Percentiles rank a stretch among this genome's conserved stretches.
phyloP scores from a whole-genome alignment of 2,113 vertebrate genomes.

The Tragelaphus buxtoni region DNA sequence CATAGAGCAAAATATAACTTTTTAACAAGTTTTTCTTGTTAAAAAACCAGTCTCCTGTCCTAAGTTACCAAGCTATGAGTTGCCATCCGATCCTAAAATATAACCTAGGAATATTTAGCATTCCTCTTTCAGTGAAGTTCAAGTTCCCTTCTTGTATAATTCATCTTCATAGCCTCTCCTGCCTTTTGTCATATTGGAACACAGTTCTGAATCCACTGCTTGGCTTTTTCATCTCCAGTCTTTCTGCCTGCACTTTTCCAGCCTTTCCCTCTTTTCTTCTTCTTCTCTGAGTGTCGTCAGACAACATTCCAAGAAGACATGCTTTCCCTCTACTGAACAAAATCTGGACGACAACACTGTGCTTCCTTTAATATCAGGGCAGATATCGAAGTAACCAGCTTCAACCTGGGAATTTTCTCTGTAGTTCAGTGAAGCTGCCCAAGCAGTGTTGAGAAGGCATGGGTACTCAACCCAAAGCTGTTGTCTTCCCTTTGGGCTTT shows the following conservation, averaged over 20 bases:
- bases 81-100: background rate
- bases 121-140: background rate
- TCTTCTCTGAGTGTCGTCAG: background rate
- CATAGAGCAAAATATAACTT: background rate
- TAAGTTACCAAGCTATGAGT: background rate
- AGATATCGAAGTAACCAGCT: background rate
- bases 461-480: background rate
- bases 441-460: background rate
- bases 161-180: background rate
- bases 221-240: background rate
- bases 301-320: background rate
- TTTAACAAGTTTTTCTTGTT: background rate
- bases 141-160: background rate
- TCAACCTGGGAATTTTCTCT: background rate
- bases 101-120: background rate
- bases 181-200: background rate
- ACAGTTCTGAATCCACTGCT: background rate
- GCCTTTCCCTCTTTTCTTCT: background rate
- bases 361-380: background rate
- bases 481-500: background rate
- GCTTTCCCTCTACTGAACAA: background rate
- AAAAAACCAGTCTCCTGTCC: background rate
- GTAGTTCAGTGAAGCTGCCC: background rate
- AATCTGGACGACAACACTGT: background rate
- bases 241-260: background rate